Evolutionary conservation across 2,113 vertebrate species (phyloP).

Genomic region (Pan paniscus): DNA sequence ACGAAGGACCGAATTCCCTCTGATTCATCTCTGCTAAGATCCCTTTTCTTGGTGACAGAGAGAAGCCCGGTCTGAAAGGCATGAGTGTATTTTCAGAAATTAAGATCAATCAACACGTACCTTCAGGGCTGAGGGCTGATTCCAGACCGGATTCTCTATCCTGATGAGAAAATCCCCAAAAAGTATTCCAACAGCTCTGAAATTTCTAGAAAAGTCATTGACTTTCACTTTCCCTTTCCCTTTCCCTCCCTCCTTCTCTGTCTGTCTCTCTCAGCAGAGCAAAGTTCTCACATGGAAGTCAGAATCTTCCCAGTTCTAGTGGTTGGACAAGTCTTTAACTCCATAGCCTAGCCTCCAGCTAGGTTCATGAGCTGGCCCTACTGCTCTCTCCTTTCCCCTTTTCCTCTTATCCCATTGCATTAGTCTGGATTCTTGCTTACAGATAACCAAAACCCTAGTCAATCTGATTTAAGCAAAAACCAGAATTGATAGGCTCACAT

Average conservation of each 20-base stretch:
- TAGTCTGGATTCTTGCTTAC: background rate
- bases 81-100: constrained; percentile 82
- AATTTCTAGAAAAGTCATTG: constrained; percentile 59
- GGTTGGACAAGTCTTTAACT: background rate
- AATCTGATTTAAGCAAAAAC: background rate
- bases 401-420: background rate
- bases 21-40: constrained; percentile 77
- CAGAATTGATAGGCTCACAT: background rate
- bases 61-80: constrained; percentile 76
- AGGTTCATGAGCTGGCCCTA: background rate
- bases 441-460: background rate
- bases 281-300: background rate
- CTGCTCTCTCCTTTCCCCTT: background rate
- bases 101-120: constrained; percentile 83
- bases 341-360: background rate
- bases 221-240: constrained; percentile 38
- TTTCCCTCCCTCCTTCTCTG: background rate
- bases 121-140: constrained; percentile 73
- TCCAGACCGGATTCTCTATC: constrained; percentile 78
- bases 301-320: background rate
- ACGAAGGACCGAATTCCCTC: constrained; percentile 73
- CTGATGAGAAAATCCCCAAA: constrained; percentile 39
- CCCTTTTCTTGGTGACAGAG: constrained; percentile 70
- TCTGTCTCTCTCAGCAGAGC: background rate
- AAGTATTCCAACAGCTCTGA: constrained; percentile 69